Percentiles rank a stretch among this genome's conserved stretches.
These are phyloP conservation scores for Drosophila carrolli DNA, from an alignment of 1,140 invertebrate species.

Conservation along the genomic window DNA sequence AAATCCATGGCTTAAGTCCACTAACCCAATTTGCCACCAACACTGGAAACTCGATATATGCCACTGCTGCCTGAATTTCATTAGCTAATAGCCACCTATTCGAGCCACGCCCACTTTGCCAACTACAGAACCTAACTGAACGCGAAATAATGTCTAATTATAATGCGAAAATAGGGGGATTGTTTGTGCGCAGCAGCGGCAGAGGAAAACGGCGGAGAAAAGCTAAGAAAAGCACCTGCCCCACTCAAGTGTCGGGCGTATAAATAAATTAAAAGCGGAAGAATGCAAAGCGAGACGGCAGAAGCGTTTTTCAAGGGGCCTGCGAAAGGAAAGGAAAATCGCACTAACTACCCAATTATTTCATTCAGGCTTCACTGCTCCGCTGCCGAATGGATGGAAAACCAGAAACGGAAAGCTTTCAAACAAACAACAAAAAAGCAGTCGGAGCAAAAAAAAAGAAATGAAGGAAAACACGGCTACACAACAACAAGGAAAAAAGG, in stretches of 20 bases:
- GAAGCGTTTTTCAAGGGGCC: slow-evolving; percentile 32
- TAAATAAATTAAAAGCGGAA: slow-evolving; percentile 69
- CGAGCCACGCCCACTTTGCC: slow-evolving; percentile 36
- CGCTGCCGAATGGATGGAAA: slow-evolving; percentile 34
- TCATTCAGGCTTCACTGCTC: slow-evolving; percentile 82
- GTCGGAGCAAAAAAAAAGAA: not conserved
- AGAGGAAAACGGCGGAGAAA: slow-evolving; percentile 13
- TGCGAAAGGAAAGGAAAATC: slow-evolving; percentile 47
- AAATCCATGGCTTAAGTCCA: not conserved
- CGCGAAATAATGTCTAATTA: slow-evolving; percentile 66
- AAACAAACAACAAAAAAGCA: slow-evolving; percentile 23
- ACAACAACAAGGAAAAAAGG: slow-evolving; percentile 10
- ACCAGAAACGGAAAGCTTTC: slow-evolving; percentile 44
- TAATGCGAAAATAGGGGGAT: slow-evolving; percentile 8
- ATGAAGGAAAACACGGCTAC: not conserved
- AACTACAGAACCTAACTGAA: slow-evolving; percentile 51
- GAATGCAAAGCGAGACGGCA: slow-evolving; percentile 38
- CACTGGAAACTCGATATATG: not conserved
- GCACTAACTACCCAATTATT: slow-evolving; percentile 84
- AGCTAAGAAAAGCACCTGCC: slow-evolving; percentile 16
- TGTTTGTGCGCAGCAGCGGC: slow-evolving; percentile 36
- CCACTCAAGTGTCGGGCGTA: slow-evolving; percentile 54
- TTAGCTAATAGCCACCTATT: slow-evolving; percentile 45
- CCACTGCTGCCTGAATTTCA: slow-evolving; percentile 13
- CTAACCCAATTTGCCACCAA: not conserved